Evolutionary conservation across 2,888 invertebrate genomes (phyloP).

Genomic region (Hedychridium roseum): DNA sequence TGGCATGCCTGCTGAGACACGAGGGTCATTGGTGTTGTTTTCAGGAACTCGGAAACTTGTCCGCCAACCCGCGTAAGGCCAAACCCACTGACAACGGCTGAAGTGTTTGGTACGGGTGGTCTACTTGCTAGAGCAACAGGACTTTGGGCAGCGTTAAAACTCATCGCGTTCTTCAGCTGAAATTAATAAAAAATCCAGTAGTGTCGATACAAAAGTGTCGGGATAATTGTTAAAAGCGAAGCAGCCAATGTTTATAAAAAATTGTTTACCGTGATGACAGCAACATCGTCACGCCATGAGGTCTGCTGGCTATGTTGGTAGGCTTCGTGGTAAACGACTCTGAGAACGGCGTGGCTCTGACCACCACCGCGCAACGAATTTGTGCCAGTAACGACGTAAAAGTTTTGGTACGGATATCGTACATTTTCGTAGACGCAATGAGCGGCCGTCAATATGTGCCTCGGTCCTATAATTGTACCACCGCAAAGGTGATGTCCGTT

Average conservation of each 20-base stretch:
- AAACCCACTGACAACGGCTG: slow-evolving; percentile 1
- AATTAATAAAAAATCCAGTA: neutral
- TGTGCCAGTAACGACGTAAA: slow-evolving; percentile 17
- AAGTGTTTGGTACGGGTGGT: neutral
- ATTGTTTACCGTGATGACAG: slow-evolving; percentile 20
- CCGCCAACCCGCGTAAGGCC: no score
- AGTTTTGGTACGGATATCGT: neutral
- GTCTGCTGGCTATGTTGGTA: slow-evolving; percentile 1
- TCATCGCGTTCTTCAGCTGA: neutral
- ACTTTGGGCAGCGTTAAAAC: neutral
- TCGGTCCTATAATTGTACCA: slow-evolving; percentile 19
- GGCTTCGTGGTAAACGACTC: slow-evolving; percentile 1
- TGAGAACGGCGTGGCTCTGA: neutral
- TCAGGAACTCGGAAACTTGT: no score
- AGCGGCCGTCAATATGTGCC: slow-evolving; percentile 27
- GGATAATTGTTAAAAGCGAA: neutral
- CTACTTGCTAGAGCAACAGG: neutral
- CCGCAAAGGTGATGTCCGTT: slow-evolving; percentile 22
- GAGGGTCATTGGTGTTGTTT: neutral
- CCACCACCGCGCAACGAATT: slow-evolving; percentile 4
- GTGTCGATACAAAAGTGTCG: neutral
- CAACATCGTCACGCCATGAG: slow-evolving; percentile 17
- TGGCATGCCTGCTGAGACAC: neutral
- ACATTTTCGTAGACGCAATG: slow-evolving; percentile 21
- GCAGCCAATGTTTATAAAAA: neutral